A percentile compares a stretch with the other conserved stretches of the same genome.
phyloP scores from a whole-genome alignment of 2,797 vertebrate species.

The Peromyscus melanophrys region DNA sequence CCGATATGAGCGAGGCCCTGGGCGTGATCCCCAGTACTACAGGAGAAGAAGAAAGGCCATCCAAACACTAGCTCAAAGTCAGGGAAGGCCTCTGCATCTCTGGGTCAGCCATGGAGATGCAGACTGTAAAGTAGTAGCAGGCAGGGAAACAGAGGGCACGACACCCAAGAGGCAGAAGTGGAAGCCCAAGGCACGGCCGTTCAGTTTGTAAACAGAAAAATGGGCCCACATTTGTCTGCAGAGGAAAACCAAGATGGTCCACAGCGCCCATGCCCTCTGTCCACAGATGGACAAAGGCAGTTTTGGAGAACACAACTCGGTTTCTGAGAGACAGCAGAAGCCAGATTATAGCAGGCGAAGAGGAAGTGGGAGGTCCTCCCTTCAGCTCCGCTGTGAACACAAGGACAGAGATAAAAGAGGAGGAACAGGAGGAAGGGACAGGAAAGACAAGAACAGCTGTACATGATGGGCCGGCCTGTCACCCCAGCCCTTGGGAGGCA shows the following conservation, averaged over 20 bases:
- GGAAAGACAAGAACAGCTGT: neutral
- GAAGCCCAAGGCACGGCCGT: neutral
- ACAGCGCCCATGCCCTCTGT: neutral
- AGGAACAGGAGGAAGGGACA: neutral
- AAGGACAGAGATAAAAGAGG: conserved; percentile 6
- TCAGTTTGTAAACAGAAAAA: neutral
- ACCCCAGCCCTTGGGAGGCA: neutral
- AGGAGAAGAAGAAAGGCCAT: neutral
- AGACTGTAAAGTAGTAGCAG: too few relatives aligned
- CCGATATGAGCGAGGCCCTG: neutral
- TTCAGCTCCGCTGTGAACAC: neutral
- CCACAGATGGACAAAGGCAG: neutral
- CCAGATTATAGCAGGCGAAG: neutral
- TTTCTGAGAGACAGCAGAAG: neutral
- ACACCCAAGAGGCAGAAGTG: neutral
- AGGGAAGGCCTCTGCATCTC: neutral
- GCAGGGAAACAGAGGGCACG: neutral
- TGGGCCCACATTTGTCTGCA: neutral
- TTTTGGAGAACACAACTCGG: neutral
- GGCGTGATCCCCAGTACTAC: neutral
- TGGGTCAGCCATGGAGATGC: neutral
- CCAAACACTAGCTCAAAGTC: neutral
- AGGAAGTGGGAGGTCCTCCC: neutral
- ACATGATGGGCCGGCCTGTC: neutral
- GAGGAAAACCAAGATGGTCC: neutral